Percentiles rank a stretch among this genome's conserved stretches.
phyloP scores from a whole-genome alignment of 2,797 vertebrate species.

The Trachops cirrhosus region DNA sequence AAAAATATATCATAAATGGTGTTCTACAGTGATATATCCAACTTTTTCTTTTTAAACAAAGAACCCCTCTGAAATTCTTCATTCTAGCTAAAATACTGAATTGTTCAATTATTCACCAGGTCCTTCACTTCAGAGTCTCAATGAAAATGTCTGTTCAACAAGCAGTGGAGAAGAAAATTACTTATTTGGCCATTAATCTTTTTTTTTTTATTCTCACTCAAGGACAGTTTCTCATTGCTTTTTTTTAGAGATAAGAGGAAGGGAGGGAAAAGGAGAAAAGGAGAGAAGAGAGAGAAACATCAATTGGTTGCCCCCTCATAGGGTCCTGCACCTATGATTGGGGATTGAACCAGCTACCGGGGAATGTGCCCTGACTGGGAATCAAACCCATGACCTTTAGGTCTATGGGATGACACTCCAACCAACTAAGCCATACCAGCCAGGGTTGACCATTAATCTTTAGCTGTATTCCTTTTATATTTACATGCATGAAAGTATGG shows the following conservation, averaged over 20 bases:
- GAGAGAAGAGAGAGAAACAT: not conserved
- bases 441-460: not conserved
- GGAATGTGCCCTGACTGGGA: not conserved
- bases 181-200: not conserved
- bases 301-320: not conserved
- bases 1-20: not conserved
- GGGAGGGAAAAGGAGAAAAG: no score
- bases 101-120: not conserved
- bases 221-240: not conserved
- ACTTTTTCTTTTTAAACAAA: not conserved
- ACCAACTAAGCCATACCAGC: not conserved
- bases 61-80: not conserved
- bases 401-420: not conserved
- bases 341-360: not conserved
- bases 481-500: not conserved
- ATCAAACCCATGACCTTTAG: not conserved
- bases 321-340: not conserved
- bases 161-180: not conserved
- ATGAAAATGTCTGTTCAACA: not conserved
- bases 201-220: not conserved
- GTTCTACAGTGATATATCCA: not conserved
- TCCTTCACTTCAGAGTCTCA: not conserved
- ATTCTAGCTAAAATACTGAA: not conserved
- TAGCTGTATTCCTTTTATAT: not conserved
- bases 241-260: not conserved